These are phyloP conservation scores for Clamator glandarius DNA, from an alignment of 2,797 vertebrate species.

Conservation along the genomic window DNA sequence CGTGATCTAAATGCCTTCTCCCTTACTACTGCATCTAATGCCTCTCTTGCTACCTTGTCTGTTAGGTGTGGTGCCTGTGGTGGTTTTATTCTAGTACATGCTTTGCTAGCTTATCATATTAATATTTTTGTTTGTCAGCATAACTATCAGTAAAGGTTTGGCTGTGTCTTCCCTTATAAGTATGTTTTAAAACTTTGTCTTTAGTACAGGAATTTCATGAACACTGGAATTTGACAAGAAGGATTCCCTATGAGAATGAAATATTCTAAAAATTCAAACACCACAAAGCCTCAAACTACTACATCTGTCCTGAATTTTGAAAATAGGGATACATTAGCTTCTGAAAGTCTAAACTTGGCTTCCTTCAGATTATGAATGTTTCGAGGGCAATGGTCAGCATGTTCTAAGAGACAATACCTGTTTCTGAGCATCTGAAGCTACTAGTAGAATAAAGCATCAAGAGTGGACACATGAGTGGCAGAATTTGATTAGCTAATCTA, in stretches of 20 bases:
- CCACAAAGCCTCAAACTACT: background rate
- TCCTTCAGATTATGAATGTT: background rate
- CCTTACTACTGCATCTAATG: background rate
- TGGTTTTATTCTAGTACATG: background rate
- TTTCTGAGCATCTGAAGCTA: background rate
- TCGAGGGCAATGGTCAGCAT: background rate
- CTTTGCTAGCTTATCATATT: background rate
- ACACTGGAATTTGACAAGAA: background rate
- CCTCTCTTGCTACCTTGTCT: background rate
- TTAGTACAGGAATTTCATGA: background rate
- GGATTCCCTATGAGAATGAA: background rate
- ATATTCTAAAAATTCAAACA: background rate
- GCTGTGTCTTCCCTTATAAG: background rate
- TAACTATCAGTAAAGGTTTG: background rate
- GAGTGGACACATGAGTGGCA: background rate
- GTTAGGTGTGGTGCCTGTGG: background rate
- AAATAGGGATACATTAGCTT: background rate
- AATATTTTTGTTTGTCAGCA: background rate
- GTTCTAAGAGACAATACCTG: background rate
- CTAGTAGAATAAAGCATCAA: background rate
- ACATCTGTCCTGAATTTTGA: background rate
- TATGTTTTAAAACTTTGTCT: background rate
- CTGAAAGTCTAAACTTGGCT: background rate
- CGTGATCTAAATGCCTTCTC: background rate
- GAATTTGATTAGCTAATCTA: background rate